Evolutionary conservation across 2,797 vertebrate species (phyloP).

Genomic region (Epinephelus awoara): DNA sequence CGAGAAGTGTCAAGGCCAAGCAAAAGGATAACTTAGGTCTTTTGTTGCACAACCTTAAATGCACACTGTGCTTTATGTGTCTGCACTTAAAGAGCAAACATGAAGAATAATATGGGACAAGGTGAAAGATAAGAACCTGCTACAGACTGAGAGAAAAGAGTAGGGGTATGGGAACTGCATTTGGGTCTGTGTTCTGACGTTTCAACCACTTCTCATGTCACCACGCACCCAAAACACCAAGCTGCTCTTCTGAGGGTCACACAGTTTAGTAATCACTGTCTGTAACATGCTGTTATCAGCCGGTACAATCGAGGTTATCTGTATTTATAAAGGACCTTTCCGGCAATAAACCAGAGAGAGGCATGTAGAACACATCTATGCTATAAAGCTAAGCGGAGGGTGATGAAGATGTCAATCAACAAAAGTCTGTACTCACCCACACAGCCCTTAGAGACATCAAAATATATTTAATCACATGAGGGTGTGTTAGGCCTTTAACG

Average conservation of each 20-base stretch:
- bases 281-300: background rate
- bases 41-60: constrained; percentile 8
- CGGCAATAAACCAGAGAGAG: background rate
- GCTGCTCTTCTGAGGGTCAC: constrained; percentile 5
- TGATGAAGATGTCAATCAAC: too few relatives aligned
- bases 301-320: background rate
- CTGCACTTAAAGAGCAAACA: background rate
- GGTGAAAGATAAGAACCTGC: constrained; percentile 2
- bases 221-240: background rate
- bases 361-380: background rate
- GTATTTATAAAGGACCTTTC: background rate
- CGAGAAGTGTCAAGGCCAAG: background rate
- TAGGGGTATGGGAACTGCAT: background rate
- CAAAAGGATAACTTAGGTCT: background rate
- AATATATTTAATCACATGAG: too few relatives aligned
- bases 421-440: too few relatives aligned
- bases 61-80: background rate
- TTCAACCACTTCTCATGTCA: background rate
- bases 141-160: background rate
- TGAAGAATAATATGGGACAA: background rate
- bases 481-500: too few relatives aligned
- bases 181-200: background rate
- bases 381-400: too few relatives aligned
- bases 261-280: background rate
- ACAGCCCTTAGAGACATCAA: too few relatives aligned